Evolutionary conservation across 2,113 vertebrate species (phyloP).

Genomic region (Talpa occidentalis): DNA sequence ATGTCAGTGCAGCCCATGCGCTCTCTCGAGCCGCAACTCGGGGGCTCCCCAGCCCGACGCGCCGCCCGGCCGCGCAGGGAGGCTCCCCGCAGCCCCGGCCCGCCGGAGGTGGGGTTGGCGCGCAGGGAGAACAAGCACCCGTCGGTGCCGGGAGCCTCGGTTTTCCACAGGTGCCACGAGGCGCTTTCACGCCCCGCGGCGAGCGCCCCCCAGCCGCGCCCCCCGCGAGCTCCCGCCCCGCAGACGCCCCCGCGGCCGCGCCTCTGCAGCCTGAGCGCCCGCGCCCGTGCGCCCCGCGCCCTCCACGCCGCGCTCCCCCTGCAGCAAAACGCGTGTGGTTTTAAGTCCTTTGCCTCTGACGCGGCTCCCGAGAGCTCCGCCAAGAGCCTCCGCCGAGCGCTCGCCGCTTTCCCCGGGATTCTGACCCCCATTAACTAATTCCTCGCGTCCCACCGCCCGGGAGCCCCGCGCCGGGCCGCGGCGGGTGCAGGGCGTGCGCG

Average conservation of each 20-base stretch:
- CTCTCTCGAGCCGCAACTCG: background rate
- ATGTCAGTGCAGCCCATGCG: conserved; percentile 15
- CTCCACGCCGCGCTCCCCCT: background rate
- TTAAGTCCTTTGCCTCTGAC: background rate
- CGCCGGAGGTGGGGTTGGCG: background rate
- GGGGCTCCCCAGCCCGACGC: background rate
- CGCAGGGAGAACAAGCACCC: no score
- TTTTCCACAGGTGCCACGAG: background rate
- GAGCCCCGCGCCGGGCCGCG: background rate
- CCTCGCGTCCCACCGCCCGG: background rate
- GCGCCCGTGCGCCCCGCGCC: background rate
- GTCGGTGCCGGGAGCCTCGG: background rate
- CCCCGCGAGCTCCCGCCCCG: background rate
- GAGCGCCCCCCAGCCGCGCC: background rate
- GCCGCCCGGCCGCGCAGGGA: background rate
- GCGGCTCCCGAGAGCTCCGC: conserved; percentile 26
- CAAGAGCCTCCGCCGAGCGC: background rate
- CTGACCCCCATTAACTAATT: conserved; percentile 60
- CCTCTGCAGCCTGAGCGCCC: background rate
- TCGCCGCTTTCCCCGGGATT: background rate
- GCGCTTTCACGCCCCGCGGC: background rate
- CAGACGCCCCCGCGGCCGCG: background rate
- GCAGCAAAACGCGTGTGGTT: background rate
- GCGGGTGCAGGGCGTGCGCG: background rate
- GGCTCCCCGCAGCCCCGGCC: background rate